A percentile compares a stretch with the other conserved stretches of the same genome.
phyloP scores from a whole-genome alignment of 2,888 invertebrate species.

The Caenorhabditis sinica region DNA sequence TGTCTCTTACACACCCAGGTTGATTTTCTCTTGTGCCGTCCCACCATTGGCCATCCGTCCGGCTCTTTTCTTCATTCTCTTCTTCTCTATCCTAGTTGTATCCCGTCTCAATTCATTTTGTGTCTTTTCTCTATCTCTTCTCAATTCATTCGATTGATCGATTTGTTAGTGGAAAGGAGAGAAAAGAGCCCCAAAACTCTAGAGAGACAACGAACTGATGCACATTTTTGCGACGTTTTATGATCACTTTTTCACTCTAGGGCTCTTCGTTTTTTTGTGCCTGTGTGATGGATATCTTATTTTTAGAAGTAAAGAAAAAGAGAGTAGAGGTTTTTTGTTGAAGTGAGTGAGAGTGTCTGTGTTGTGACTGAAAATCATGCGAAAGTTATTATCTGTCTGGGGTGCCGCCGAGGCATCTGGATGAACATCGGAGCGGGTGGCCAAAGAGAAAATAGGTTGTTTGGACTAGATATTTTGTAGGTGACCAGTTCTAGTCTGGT shows the following conservation, averaged over 20 bases:
- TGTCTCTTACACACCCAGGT: not conserved
- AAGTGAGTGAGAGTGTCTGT: no score
- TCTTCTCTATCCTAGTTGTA: not conserved
- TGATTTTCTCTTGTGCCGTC: not conserved
- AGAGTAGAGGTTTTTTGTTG: not conserved
- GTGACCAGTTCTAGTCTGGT: no score
- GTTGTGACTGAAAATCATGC: slow-evolving; percentile 1
- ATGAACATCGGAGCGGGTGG: no score
- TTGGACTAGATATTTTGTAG: no score
- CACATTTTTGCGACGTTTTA: slow-evolving; percentile 22
- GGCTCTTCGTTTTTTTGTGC: not conserved
- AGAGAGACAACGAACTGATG: not conserved
- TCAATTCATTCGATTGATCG: slow-evolving; percentile 33
- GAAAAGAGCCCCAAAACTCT: no score
- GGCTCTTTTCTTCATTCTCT: not conserved
- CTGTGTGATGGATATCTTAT: slow-evolving; percentile 10
- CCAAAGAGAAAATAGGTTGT: no score
- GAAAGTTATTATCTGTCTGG: no score
- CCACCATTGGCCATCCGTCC: not conserved
- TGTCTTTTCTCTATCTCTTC: slow-evolving; percentile 10
- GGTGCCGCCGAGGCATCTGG: no score
- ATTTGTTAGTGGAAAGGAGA: slow-evolving; percentile 17
- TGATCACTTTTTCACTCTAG: slow-evolving; percentile 16
- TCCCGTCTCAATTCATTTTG: not conserved
- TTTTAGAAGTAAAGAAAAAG: no score